Evolutionary conservation across 2,888 invertebrate species (phyloP).

Genomic region (Rugalucina vietnamica): DNA sequence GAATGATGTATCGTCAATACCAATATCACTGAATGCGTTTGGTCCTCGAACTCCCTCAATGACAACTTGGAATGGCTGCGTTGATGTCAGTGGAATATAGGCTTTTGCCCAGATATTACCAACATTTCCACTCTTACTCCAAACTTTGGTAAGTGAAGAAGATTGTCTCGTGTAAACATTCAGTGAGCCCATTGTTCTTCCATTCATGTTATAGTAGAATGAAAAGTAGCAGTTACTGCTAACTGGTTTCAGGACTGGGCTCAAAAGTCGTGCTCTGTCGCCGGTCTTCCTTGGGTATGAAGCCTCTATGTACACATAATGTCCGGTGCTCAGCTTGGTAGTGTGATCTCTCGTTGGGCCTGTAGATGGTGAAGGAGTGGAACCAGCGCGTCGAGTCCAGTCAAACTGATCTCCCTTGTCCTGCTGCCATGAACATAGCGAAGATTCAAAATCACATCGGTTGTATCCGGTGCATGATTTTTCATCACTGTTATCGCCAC

Average conservation of each 20-base stretch:
- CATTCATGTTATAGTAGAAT: constrained; percentile 79
- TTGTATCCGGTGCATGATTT: constrained; percentile 48
- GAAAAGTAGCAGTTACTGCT: constrained; percentile 67
- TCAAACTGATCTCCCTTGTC: constrained; percentile 74
- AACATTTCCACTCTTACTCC: constrained; percentile 66
- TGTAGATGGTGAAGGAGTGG: constrained; percentile 62
- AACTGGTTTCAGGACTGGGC: constrained; percentile 64
- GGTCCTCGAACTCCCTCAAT: constrained; percentile 76
- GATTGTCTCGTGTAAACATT: constrained; percentile 71
- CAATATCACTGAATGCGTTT: constrained; percentile 73
- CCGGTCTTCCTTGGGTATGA: constrained; percentile 72
- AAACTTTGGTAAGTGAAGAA: constrained; percentile 63
- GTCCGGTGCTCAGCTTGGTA: constrained; percentile 69
- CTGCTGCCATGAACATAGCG: constrained; percentile 79
- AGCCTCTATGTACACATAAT: constrained; percentile 79
- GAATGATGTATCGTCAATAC: constrained; percentile 80
- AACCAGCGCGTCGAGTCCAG: constrained; percentile 69
- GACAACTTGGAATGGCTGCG: constrained; percentile 74
- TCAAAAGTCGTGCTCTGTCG: constrained; percentile 80
- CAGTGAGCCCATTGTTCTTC: constrained; percentile 72
- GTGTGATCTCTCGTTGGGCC: constrained; percentile 77
- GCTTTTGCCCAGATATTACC: constrained; percentile 77
- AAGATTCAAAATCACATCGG: constrained; percentile 77
- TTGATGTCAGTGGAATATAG: constrained; percentile 61
- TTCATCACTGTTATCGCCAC: constrained; percentile 76